Percentiles rank a stretch among this genome's conserved stretches.
phyloP scores from a whole-genome alignment of 1,140 invertebrate genomes.

The Trigoniulus corallinus region DNA sequence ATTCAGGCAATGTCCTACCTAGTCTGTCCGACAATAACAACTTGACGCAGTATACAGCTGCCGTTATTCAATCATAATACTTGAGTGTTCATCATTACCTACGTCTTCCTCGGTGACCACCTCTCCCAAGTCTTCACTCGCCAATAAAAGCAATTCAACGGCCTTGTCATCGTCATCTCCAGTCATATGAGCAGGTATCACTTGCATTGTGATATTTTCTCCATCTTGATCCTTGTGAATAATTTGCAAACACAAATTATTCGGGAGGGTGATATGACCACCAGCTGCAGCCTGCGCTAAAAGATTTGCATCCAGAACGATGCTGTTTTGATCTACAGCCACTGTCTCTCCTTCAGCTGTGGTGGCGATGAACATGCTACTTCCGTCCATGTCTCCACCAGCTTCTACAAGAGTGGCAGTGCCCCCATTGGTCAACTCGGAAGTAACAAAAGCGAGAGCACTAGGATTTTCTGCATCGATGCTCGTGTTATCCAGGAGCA shows the following conservation, averaged over 20 bases:
- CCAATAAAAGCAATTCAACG: constrained; percentile 1
- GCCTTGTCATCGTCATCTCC: constrained; percentile 2
- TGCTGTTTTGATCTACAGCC: not conserved
- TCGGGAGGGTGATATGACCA: not conserved
- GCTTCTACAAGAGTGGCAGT: not conserved
- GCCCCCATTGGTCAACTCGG: not conserved
- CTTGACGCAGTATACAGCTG: not conserved
- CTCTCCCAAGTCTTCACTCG: constrained; percentile 1
- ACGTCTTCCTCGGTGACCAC: not conserved
- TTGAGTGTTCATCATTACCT: not conserved
- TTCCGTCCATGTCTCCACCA: not conserved
- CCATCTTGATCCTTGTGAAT: not conserved
- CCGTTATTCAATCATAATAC: not conserved
- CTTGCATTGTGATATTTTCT: not conserved
- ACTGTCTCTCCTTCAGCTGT: not conserved
- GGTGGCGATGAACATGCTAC: not conserved
- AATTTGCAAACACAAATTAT: constrained; percentile 1
- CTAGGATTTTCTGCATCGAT: not conserved
- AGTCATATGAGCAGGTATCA: not conserved
- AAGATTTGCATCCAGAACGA: not conserved
- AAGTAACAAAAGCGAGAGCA: not conserved
- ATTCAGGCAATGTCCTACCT: too few species aligned
- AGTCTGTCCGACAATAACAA: too few species aligned
- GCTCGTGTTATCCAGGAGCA: not conserved
- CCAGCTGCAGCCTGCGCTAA: not conserved